Evolutionary conservation across 2,113 vertebrate species (phyloP), one percentile per base, ranked within the genome.

Genomic region (Scytalopus superciliaris): DNA sequence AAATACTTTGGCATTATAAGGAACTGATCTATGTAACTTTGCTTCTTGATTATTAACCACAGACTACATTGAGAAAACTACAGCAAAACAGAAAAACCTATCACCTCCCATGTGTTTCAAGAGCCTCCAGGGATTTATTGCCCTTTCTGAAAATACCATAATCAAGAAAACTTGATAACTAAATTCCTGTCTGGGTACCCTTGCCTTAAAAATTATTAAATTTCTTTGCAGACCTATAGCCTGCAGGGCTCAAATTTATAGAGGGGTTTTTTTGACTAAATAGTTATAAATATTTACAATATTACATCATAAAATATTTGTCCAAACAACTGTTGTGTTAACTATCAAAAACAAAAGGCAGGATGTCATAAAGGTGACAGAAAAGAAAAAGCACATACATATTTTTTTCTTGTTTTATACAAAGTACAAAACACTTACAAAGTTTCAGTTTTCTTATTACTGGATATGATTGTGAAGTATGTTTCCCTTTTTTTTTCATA

Each of bases 151-250:
- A 97, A 97, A 91, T 84, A 97, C 62, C 49, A 64, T 96, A 96
- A 97, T 96, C 83, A 96, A 96, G 93, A 94, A 89, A 72, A 90
- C 82, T 93, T 97, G 84, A 97, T 94, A 95, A 93, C 80, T 90
- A 75, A 96, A 91, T 59, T 95, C 69, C 78, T 97, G 42, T 80
- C 93, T 96, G 90, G 64, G 63, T 68, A 89, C 23, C 3, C 24
- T 93, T 96, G 80, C 80, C 84, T 96, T 91, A 96, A 96, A 98
- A 95, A 72, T 86, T 94, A 96, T 59, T 95, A 96, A 96, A 83
- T 94, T 93, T 56, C 37, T 98, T 96, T 93, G 47, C 45, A 97
- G 78, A 84, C 22, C 39, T 84, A 72, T 80, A 84, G 16, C 70
- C 84, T 66, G 22, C 73, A 93, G 92, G 76, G 82, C 42, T 66